Conservation (phyloP, 1,140 invertebrate species). For the Drosophila bocki region DNA sequence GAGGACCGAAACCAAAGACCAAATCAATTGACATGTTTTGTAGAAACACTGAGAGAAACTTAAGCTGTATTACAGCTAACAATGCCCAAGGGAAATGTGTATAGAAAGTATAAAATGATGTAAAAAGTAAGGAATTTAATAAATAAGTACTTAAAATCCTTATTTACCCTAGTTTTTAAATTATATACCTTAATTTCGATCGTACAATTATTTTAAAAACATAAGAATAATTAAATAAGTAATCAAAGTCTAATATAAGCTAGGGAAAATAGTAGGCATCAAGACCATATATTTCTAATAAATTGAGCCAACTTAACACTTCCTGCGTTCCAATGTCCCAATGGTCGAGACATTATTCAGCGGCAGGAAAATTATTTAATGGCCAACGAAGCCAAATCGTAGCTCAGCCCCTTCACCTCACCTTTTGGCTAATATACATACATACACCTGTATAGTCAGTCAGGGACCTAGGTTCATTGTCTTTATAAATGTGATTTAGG, state of each 20-base stretch:
- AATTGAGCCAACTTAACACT: no score
- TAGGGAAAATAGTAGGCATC: not conserved
- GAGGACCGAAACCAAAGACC: conserved; percentile 32
- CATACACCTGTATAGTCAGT: conserved; percentile 7
- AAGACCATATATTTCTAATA: not conserved
- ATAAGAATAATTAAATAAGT: no score
- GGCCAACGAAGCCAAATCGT: not conserved
- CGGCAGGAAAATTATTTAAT: conserved; percentile 29
- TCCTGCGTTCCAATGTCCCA: not conserved
- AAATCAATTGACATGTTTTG: conserved; percentile 69
- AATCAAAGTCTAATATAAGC: no score
- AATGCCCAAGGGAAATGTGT: not conserved
- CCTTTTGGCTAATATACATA: conserved; percentile 5
- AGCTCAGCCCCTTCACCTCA: conserved; percentile 5
- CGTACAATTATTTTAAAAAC: no score
- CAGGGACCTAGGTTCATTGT: conserved; percentile 63
- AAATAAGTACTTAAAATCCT: no score
- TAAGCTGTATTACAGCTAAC: not conserved
- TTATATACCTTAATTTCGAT: no score
- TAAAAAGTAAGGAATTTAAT: no score
- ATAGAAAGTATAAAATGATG: not conserved
- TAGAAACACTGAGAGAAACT: conserved; percentile 30
- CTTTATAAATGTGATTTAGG: conserved; percentile 60
- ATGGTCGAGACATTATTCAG: not conserved
- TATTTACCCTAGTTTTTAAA: no score